Percentiles rank a stretch among this genome's conserved stretches.
phyloP scores from a whole-genome alignment of 2,797 vertebrate genomes.

The Phalloptychus januarius region DNA sequence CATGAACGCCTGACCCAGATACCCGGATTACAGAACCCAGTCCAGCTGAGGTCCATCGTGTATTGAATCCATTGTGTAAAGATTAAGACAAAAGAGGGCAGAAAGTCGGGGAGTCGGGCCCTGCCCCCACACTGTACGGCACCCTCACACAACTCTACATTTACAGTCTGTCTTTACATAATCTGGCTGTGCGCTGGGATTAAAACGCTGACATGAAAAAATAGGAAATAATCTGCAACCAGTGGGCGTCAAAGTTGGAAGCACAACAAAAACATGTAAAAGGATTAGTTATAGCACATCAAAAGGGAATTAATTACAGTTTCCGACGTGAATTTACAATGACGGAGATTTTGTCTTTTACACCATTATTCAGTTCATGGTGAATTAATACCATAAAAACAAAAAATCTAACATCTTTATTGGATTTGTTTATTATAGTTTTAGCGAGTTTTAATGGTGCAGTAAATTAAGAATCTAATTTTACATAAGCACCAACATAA shows the following conservation, averaged over 20 bases:
- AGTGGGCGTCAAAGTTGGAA: background rate
- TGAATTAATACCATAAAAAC: too few relatives aligned
- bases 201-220: conserved; percentile 6
- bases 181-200: conserved; percentile 13
- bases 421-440: background rate
- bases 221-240: conserved; percentile 1
- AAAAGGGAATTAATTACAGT: background rate
- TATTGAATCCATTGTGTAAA: conserved; percentile 65
- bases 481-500: too few relatives aligned
- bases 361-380: background rate
- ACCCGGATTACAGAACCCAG: conserved; percentile 63
- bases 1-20: conserved; percentile 72
- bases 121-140: background rate
- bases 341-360: background rate
- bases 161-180: background rate
- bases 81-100: conserved; percentile 68
- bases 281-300: background rate
- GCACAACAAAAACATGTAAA: background rate
- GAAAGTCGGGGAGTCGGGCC: conserved; percentile 14
- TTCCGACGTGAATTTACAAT: background rate
- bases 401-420: background rate
- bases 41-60: conserved; percentile 67
- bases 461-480: too few relatives aligned
- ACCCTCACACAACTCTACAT: conserved; percentile 18
- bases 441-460: too few relatives aligned